A percentile compares a stretch with the other conserved stretches of the same genome.
These are phyloP conservation scores for Harpagifer antarcticus DNA, from an alignment of 2,797 vertebrate species.

Conservation along the genomic window DNA sequence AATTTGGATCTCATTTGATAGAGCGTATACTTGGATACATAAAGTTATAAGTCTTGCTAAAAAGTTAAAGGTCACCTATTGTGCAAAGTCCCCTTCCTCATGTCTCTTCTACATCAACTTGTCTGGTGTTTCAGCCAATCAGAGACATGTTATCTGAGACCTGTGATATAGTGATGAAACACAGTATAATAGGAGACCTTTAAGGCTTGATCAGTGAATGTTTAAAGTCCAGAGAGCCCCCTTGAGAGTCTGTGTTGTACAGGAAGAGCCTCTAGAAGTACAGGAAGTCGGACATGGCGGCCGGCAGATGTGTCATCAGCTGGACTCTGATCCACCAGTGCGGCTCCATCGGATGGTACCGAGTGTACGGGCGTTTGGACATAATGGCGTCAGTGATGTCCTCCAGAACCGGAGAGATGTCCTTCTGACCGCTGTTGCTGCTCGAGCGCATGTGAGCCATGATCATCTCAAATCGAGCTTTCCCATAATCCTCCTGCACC, in stretches of 20 bases:
- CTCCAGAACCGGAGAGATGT: conserved; percentile 80
- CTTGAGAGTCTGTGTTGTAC: too few relatives aligned
- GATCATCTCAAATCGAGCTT: conserved; percentile 80
- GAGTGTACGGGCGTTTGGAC: conserved; percentile 83
- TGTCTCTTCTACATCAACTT: too few relatives aligned
- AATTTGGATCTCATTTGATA: background rate
- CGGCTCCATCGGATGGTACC: conserved; percentile 88
- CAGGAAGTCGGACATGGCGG: conserved; percentile 85
- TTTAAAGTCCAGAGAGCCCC: conserved; percentile 48
- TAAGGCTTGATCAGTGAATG: conserved; percentile 47
- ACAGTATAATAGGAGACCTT: too few relatives aligned
- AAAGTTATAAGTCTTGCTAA: conserved; percentile 15
- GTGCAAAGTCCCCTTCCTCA: too few relatives aligned
- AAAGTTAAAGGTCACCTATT: background rate
- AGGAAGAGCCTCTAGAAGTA: conserved; percentile 74
- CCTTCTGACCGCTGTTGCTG: conserved; percentile 82
- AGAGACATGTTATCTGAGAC: too few relatives aligned
- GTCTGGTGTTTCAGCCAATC: too few relatives aligned
- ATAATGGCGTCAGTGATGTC: conserved; percentile 86
- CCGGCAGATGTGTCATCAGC: conserved; percentile 88
- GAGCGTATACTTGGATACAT: conserved; percentile 3
- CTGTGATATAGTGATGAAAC: too few relatives aligned
- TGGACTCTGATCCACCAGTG: conserved; percentile 90
- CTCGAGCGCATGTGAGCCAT: conserved; percentile 87
- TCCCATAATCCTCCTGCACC: conserved; percentile 87